Evolutionary conservation across 1,140 invertebrate genomes (phyloP), one percentile per base, ranked within the genome.

Genomic region (Sesamia nonagrioides): DNA sequence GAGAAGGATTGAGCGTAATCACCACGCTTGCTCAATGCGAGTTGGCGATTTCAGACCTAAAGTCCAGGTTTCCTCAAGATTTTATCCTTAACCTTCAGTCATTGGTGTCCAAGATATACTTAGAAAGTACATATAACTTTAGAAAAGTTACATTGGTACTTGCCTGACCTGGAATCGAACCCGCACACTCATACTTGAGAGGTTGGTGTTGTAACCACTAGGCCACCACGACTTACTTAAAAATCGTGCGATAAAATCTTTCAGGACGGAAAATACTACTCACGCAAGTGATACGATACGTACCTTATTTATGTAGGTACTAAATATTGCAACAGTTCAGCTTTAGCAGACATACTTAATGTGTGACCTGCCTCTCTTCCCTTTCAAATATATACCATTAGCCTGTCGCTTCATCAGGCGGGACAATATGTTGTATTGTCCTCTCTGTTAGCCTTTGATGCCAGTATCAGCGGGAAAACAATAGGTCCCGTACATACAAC

Each of bases 301-400:
- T n/a, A n/a, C n/a, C n/a, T n/a, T n/a, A n/a, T n/a, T n/a, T 27
- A 18, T 61, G 13, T 27, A 61, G 7, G 37, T n/a, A 18, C 37
- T 66, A 6, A 66, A 66, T 66, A 66, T 66, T 50, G 11, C 21
- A 50, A 69, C 27, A 69, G 66, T 69, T 69, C 37, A 17, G 37
- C 33, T 7, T 9, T 6, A 40, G n/a, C 7, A 37, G 11, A 21
- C n/a, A 15, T 7, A 13, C 45, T 50, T 63, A 63, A 18, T 27
- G 17, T 17, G 15, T 18, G 21, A 18, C 50, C 40, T 11, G 42
- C 21, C 17, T 42, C 61, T 11, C 40, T 50, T 50, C 42, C 37
- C 63, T 45, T 68, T 68, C 40, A 68, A 68, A 68, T 68, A n/a
- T n/a, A 45, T 37, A 48, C 63, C 42, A 68, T 68, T 68, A 68